A percentile compares a stretch with the other conserved stretches of the same genome.
Evolutionary conservation across 2,113 vertebrate species (phyloP).

Genomic region (Calcarius ornatus): DNA sequence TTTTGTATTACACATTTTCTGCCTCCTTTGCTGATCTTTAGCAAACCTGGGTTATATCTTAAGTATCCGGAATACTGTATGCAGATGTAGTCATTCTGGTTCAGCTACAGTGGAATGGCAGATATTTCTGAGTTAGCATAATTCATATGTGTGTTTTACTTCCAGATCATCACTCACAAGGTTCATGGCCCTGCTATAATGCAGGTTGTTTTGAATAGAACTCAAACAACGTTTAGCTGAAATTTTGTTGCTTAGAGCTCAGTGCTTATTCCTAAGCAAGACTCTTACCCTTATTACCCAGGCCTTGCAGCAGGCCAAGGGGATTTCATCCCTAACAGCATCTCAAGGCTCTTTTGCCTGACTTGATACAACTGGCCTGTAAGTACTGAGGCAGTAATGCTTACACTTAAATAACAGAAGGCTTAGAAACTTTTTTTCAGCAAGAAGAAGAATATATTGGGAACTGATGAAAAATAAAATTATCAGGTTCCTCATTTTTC

Average conservation of each 20-base stretch:
- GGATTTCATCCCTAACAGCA: neutral
- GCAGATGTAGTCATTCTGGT: neutral
- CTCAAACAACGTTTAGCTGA: neutral
- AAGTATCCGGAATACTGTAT: neutral
- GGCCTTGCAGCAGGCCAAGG: neutral
- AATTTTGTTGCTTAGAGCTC: neutral
- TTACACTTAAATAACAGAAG: neutral
- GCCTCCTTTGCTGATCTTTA: neutral
- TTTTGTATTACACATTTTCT: neutral
- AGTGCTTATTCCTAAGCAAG: neutral
- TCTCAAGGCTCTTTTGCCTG: neutral
- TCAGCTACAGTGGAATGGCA: neutral
- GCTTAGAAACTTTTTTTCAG: neutral
- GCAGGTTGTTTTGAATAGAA: neutral
- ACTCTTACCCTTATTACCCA: neutral
- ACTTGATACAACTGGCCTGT: neutral
- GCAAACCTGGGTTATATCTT: neutral
- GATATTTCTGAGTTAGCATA: neutral
- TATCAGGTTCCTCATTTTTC: neutral
- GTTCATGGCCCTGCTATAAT: neutral
- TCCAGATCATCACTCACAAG: neutral
- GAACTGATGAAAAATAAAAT: neutral
- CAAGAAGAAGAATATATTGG: neutral
- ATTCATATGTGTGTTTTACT: neutral
- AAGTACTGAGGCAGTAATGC: neutral